Evolutionary conservation across 2,797 vertebrate genomes (phyloP), one percentile per base, ranked within the genome.

Genomic region (Melanotaenia trifasciata): DNA sequence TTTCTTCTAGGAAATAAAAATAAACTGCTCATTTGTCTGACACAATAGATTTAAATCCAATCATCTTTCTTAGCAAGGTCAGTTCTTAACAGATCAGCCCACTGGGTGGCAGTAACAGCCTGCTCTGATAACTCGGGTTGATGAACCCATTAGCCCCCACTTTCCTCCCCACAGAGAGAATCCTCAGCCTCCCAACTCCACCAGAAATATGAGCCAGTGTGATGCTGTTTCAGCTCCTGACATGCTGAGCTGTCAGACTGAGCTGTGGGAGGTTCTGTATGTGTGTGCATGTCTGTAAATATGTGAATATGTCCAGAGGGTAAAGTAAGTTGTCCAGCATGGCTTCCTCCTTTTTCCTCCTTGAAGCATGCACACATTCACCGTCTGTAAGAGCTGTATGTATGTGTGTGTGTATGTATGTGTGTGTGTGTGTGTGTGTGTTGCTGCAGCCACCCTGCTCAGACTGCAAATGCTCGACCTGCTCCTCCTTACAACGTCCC

Each of bases 401-500:
- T 53, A 12, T 72, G 81, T 72, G 79, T 74, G 7, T 33, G 33
- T 33, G 33, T 33, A 4, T 26, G 26, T 26, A 2, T 26, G 26
- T 26, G 26, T 26, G 26, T 26, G 26, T 26, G n/a, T n/a, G 26
- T 33, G 32, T 7, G 32, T 33, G 32, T 33, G 82, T 53, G 70
- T 63, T 67, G 72, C 61, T 38, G 58, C 10, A 8, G 65, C 84
- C 78, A 83, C 76, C 74, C 79, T 89, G 83, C 77, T 81, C 82
- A 69, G 88, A 92, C 88, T 91, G 65, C 89, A 87, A 86, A 90
- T 89, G 79, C 35, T 57, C 75, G 68, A 81, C 80, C 85, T 87
- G 82, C 77, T 81, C 74, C 90, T 93, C 86, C 92, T 92, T 89
- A 91, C 72, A 86, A 81, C 77, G 86, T 84, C 89, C 84, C 67